Conservation (phyloP, 2,888 invertebrate genomes). For the Epinotia demarniana region DNA sequence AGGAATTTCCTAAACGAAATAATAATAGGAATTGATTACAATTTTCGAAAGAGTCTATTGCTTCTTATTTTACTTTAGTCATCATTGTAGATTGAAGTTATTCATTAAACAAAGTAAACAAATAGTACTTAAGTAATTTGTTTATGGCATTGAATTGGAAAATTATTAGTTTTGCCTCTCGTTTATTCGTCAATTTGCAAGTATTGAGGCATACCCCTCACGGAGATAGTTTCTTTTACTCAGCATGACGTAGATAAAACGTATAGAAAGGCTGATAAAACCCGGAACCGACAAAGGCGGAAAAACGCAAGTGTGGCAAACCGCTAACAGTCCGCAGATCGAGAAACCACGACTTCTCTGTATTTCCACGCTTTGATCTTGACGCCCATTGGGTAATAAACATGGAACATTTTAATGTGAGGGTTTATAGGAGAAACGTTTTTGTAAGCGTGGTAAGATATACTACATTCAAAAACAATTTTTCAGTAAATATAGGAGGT, state of each 20-base stretch:
- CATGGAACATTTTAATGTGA: background rate
- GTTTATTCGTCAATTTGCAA: too few relatives aligned
- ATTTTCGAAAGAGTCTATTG: too few relatives aligned
- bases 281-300: slow-evolving; percentile 32
- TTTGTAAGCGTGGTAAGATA: background rate
- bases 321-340: slow-evolving; percentile 30
- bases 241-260: slow-evolving; percentile 22
- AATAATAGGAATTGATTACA: background rate
- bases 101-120: too few relatives aligned
- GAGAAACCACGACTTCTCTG: slow-evolving; percentile 23
- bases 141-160: too few relatives aligned
- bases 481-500: background rate
- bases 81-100: too few relatives aligned
- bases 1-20: background rate
- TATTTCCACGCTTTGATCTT: slow-evolving; percentile 9
- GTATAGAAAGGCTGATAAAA: slow-evolving; percentile 32
- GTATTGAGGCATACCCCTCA: too few relatives aligned
- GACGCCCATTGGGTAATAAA: slow-evolving; percentile 5
- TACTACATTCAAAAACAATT: background rate
- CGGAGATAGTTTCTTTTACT: background rate
- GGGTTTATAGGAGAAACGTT: background rate
- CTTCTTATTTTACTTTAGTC: too few relatives aligned
- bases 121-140: too few relatives aligned
- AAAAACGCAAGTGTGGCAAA: slow-evolving; percentile 39
- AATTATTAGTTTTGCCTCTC: too few relatives aligned